Evolutionary conservation across 2,113 vertebrate species (phyloP), one percentile per base, ranked within the genome.

Genomic region (Centropus unirufus): DNA sequence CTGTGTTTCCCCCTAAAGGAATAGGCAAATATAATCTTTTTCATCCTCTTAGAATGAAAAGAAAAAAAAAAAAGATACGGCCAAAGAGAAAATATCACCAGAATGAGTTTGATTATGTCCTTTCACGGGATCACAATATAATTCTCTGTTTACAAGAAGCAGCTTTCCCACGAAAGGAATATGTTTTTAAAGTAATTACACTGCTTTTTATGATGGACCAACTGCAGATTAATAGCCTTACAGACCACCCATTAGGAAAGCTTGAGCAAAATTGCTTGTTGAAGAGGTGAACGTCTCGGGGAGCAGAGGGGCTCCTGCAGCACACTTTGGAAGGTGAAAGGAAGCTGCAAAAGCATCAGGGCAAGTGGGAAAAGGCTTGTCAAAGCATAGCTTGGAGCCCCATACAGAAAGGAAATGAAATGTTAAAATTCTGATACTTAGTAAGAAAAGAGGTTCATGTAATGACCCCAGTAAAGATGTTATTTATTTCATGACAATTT

Each of bases 351-450:
- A 76, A 61, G 12, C 73, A 46, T 30, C 23, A 34, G 30, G 40
- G 46, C 23, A 44, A 4, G 4, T 7, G 54, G 51, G 19, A 7
- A 83, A 32, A 34, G 23, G 30, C 20, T 39, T 39, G 26, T 21
- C 0, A 1, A 58, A 29, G 58, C 13, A 6, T 12, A 5, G 9
- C 32, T 39, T 34, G 26, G 26, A 75, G 39, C 12, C 42, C 30
- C 14, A 8, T 0, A 0, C 4, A 11, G 69, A 17, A 44, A 58
- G 39, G 39, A 23, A 59, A 51, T 1, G 7, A 59, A 61, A 67
- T 29, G 32, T n/a, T 70, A 10, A 12, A 51, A 47, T 52, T 47
- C 32, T 75, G 17, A 9, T 63, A 8, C 29, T 75, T 23, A 34
- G 6, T 29, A 55, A 64, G 32, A 47, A 81, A 87, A 47, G 14